A percentile compares a stretch with the other conserved stretches of the same genome.
Evolutionary conservation across 2,797 vertebrate genomes (phyloP).

Genomic region (Onychomys torridus): DNA sequence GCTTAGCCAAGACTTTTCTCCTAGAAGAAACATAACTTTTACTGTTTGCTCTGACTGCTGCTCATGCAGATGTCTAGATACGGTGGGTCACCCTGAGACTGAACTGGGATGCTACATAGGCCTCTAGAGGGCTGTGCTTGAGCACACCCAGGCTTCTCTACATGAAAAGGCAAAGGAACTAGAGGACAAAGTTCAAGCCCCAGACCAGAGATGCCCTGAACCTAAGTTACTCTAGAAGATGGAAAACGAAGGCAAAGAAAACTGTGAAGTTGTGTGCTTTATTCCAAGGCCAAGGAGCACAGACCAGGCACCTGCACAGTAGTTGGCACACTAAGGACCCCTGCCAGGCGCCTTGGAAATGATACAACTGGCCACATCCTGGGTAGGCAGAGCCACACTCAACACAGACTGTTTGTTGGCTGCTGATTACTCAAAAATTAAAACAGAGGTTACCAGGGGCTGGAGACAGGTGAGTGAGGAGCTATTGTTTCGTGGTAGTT

Average conservation of each 20-base stretch:
- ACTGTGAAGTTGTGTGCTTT: neutral
- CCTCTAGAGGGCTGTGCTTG: slow-evolving; percentile 30
- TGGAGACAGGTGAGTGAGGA: neutral
- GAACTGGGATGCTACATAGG: neutral
- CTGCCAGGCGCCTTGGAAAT: neutral
- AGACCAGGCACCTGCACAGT: neutral
- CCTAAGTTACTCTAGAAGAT: neutral
- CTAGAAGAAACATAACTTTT: neutral
- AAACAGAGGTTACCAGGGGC: neutral
- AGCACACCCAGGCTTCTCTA: neutral
- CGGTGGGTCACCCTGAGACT: neutral
- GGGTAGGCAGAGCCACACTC: neutral
- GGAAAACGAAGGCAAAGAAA: neutral
- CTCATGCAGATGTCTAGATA: neutral
- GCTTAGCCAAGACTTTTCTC: neutral
- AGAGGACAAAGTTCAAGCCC: neutral
- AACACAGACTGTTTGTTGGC: neutral
- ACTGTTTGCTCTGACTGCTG: neutral
- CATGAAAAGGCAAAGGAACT: neutral
- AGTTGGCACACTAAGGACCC: neutral
- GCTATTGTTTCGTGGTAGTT: neutral
- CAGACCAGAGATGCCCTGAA: neutral
- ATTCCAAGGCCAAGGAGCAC: neutral
- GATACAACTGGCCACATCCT: neutral
- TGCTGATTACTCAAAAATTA: neutral